Evolutionary conservation across 1,140 invertebrate species (phyloP), one percentile per base, ranked within the genome.

Genomic region (Acromyrmex charruanus): DNA sequence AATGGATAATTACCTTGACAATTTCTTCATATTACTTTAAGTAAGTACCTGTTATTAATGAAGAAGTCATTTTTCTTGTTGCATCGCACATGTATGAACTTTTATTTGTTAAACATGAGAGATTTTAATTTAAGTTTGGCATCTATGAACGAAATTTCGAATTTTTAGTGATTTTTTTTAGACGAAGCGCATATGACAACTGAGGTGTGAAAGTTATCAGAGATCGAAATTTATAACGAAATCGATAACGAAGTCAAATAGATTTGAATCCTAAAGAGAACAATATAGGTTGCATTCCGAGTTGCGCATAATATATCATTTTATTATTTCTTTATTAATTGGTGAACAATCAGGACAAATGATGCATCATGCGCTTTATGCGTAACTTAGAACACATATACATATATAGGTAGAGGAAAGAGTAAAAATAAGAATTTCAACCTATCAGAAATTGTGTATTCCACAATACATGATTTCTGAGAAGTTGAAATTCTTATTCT

Each of bases 61-160:
- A 2, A 51, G 4, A 28, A 74, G 10, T 79, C 85, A 90, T 90
- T 77, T 82, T 89, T 39, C 18, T 72, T 74, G 35, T 87, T 31
- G 14, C 31, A 28, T 89, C 28, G 12, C 44, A n/a, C 12, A 68
- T 55, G n/a, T 16, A 44, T 49, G 2, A n/a, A 18, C 16, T 44
- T 49, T 51, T 49, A 59, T 72, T 59, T 72, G 18, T 72, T 44
- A 39, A 61, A 74, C 14, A 61, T 25, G 25, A 63, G 0, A 39
- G 12, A 74, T 35, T 59, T 74, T 61, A 49, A 84, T 61, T 61
- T 51, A 55, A 61, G 5, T 84, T 61, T 61, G 55, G 14, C 39
- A 84, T 84, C 3, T 51, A 18, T 21, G 9, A 31, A 74, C 49
- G 1, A n/a, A 28, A 74, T 75, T 82, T 84, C 49, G 39, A 74